Evolutionary conservation across 2,888 invertebrate genomes (phyloP), one percentile per base, ranked within the genome.

Genomic region (Agriopis marginaria): DNA sequence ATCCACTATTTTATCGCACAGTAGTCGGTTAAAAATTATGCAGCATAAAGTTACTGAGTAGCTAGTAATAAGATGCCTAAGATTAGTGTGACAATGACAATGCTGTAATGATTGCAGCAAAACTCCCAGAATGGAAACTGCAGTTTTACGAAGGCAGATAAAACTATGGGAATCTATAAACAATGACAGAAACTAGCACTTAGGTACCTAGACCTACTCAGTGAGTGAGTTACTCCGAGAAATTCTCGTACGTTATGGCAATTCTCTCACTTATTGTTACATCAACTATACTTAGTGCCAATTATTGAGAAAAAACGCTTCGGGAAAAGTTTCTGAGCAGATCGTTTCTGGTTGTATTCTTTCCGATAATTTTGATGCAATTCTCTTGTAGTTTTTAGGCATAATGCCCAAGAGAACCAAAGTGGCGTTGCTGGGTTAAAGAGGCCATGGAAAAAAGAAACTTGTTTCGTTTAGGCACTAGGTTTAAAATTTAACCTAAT

Each of bases 211-310:
- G 17, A 23, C 17, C 2, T 45, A 10, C 42, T 7, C 9, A 39
- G 10, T 62, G 71, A 77, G 64, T 66, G 71, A 76, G 73, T 78
- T 72, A 82, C 82, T 77, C 77, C 68, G 75, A 77, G 82, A 81
- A 79, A 81, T 80, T 78, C 76, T 71, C 78, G 77, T 78, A 78
- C 71, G 59, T 67, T 79, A 78, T 77, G 76, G 76, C 72, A 79
- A 75, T 74, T 68, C 76, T 82, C 79, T 78, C 77, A 79, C 75
- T 71, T 72, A 77, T 77, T 85, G 84, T 84, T 82, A 84, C 81
- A 84, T 84, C 78, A 68, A 73, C 73, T 72, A 68, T 68, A 75
- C 68, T 66, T 72, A 76, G 79, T 44, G 62, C 6, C 47, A 42
- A 64, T 23, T 14, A 50, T 50, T 23, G 7, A n/a, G 39, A n/a